phyloP scores from a whole-genome alignment of 2,113 vertebrate species.

The Eidolon helvum region DNA sequence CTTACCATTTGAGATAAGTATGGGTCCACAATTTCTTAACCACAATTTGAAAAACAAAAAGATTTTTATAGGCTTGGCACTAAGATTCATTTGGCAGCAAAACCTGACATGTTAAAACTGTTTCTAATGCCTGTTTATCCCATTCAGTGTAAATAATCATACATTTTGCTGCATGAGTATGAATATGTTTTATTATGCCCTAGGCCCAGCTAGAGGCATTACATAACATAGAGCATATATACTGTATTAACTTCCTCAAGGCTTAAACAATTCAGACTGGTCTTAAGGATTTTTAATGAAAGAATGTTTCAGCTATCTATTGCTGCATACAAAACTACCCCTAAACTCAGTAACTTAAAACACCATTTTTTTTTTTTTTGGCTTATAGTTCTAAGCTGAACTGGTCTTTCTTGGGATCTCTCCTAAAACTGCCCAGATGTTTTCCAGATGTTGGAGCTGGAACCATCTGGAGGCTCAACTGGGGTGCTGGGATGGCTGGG shows the following conservation, averaged over 20 bases:
- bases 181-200: conserved; percentile 12
- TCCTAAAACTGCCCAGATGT: not conserved
- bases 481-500: not conserved
- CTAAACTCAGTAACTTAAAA: not conserved
- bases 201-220: not conserved
- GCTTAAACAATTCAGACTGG: not conserved
- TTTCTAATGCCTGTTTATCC: not conserved
- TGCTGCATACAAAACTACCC: not conserved
- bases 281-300: not conserved
- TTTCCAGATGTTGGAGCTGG: not conserved
- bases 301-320: not conserved
- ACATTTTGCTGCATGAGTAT: conserved; percentile 34
- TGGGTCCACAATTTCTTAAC: not conserved
- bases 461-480: not conserved
- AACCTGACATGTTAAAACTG: not conserved
- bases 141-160: not conserved
- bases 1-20: not conserved
- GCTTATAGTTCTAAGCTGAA: not conserved
- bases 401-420: not conserved
- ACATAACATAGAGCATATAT: not conserved
- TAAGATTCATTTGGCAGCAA: not conserved
- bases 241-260: conserved; percentile 37
- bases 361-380: not conserved
- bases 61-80: conserved; percentile 2
- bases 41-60: conserved; percentile 17